Conservation (phyloP, 2,888 invertebrate species). For the Adineta ricciae region DNA sequence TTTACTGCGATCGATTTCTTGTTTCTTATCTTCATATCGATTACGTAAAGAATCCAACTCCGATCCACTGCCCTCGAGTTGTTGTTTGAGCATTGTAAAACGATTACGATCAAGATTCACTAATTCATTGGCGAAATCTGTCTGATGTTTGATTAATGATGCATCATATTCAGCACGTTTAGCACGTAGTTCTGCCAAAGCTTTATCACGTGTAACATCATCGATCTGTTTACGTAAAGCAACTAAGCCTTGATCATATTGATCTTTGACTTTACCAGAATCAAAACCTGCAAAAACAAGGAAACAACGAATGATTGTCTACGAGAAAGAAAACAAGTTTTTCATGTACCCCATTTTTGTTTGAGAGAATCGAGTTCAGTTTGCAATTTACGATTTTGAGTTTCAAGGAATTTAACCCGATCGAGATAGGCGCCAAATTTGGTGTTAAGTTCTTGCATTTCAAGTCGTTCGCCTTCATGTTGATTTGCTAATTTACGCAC, state of each 20-base stretch:
- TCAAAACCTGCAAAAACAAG: constrained; percentile 27
- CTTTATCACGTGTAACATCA: constrained; percentile 31
- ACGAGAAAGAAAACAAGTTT: no score
- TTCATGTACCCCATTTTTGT: constrained; percentile 25
- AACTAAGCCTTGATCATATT: constrained; percentile 32
- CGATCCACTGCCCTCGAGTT: constrained; percentile 26
- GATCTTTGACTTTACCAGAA: constrained; percentile 33
- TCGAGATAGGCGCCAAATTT: constrained; percentile 27
- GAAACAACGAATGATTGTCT: no score
- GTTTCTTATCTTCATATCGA: constrained; percentile 25
- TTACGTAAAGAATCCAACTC: constrained; percentile 26
- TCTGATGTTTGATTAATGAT: constrained; percentile 28
- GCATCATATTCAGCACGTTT: constrained; percentile 34
- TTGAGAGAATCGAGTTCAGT: constrained; percentile 26
- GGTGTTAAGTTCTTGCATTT: constrained; percentile 29
- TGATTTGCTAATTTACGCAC: constrained; percentile 25
- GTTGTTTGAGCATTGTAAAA: constrained; percentile 26
- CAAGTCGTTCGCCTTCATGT: constrained; percentile 29
- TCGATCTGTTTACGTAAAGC: constrained; percentile 31
- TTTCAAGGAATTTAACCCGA: constrained; percentile 26
- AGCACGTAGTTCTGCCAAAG: constrained; percentile 32
- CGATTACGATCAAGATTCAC: constrained; percentile 31
- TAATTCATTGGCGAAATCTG: constrained; percentile 32
- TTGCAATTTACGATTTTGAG: constrained; percentile 30
- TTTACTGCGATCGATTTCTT: constrained; percentile 27